A percentile compares a stretch with the other conserved stretches of the same genome.
These are phyloP conservation scores for Trypoxylon attenuatum DNA, from an alignment of 2,888 invertebrate genomes.

Conservation along the genomic window DNA sequence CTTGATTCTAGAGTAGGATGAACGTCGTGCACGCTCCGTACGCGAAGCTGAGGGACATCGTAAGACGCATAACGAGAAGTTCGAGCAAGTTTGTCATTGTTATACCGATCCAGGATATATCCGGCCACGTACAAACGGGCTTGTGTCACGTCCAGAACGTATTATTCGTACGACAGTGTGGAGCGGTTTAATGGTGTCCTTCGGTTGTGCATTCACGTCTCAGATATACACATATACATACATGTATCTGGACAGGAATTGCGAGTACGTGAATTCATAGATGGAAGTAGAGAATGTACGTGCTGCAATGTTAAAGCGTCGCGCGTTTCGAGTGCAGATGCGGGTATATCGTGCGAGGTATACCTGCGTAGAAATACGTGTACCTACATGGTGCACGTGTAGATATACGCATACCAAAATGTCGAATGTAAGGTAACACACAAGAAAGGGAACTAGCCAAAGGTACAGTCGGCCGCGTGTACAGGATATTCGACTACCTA, in stretches of 20 bases:
- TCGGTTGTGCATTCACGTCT: slow-evolving; percentile 30
- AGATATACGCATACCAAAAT: neutral
- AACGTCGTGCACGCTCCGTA: no score
- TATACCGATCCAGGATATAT: neutral
- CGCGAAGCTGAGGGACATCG: no score
- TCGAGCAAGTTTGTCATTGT: slow-evolving; percentile 16
- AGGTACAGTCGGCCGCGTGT: slow-evolving; percentile 21
- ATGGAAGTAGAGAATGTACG: slow-evolving; percentile 34
- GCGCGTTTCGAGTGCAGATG: no score
- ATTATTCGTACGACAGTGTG: slow-evolving; percentile 28
- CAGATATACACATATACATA: neutral
- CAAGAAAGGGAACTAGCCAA: no score
- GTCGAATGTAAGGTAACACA: no score
- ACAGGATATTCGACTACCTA: slow-evolving; percentile 34
- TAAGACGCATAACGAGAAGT: slow-evolving; percentile 18
- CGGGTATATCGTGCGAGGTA: no score
- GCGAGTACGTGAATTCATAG: slow-evolving; percentile 44
- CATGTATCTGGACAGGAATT: slow-evolving; percentile 27
- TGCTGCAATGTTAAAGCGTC: slow-evolving; percentile 21
- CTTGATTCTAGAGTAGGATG: no score
- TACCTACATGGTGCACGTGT: neutral
- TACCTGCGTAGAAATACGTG: no score
- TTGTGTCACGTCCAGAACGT: slow-evolving; percentile 26
- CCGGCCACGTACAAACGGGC: slow-evolving; percentile 7
- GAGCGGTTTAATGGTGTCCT: slow-evolving; percentile 49